phyloP scores from a whole-genome alignment of 2,113 vertebrate species.

The Donacobius atricapilla region DNA sequence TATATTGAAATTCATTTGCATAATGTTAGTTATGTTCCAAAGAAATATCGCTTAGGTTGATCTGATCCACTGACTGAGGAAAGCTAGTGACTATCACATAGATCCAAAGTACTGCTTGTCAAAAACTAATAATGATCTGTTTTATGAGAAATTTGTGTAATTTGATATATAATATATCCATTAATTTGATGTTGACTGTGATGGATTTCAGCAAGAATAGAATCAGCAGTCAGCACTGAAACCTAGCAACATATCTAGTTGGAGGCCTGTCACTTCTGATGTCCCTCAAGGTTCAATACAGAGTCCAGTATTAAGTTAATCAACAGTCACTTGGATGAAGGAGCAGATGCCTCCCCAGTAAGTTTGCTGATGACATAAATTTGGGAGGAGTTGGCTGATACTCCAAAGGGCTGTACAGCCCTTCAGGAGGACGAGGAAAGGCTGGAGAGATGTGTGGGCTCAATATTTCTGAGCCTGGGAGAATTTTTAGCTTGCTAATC shows the following conservation, averaged over 20 bases:
- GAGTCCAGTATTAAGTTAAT: no score
- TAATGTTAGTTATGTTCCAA: neutral
- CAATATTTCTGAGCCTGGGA: no score
- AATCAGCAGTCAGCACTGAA: neutral
- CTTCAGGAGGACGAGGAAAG: neutral
- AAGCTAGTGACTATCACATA: neutral
- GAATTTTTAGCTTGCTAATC: no score
- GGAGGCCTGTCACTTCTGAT: neutral
- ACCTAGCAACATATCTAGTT: neutral
- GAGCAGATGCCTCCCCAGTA: neutral
- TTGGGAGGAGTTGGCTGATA: neutral
- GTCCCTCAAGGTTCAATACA: neutral
- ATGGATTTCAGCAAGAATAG: neutral
- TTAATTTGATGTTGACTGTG: neutral
- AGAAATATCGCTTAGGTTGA: fast-evolving
- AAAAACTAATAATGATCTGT: neutral
- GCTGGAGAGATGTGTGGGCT: neutral
- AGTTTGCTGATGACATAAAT: neutral
- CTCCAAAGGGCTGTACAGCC: neutral
- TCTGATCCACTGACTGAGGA: neutral
- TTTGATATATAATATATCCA: neutral
- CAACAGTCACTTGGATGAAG: neutral
- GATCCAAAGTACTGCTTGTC: neutral
- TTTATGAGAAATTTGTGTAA: neutral
- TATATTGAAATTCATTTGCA: neutral